Conservation (phyloP, 1,140 invertebrate species). For the Trichonephila clavata region DNA sequence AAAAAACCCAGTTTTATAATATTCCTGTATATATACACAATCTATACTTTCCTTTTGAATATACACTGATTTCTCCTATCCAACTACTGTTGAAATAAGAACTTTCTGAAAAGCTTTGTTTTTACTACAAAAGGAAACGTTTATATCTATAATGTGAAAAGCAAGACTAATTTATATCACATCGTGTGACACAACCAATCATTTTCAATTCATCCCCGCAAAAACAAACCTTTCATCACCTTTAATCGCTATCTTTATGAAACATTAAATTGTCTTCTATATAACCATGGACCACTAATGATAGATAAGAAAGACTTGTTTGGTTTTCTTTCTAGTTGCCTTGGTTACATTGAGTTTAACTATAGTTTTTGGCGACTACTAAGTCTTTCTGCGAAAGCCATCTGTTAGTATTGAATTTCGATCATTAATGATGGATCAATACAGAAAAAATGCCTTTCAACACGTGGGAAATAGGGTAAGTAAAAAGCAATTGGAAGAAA, state of each 20-base stretch:
- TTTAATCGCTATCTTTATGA: neutral
- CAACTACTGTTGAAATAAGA: no score
- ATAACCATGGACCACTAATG: neutral
- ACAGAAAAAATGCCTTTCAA: neutral
- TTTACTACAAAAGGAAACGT: neutral
- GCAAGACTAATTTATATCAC: neutral
- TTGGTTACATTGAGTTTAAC: neutral
- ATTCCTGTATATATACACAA: no score
- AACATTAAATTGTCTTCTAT: neutral
- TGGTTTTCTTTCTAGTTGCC: neutral
- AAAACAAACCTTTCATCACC: neutral
- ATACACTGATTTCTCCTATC: no score
- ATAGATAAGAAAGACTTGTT: neutral
- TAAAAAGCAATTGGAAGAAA: neutral
- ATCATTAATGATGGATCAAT: conserved; percentile 21
- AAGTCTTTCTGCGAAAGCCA: neutral
- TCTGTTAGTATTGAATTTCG: conserved; percentile 30
- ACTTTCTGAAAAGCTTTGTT: neutral
- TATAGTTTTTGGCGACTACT: neutral
- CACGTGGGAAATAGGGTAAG: neutral
- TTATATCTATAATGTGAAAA: neutral
- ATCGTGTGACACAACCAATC: neutral
- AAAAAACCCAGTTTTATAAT: no score
- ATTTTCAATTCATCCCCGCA: neutral
- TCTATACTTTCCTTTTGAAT: no score